phyloP scores from a whole-genome alignment of 2,797 vertebrate genomes.

The Mus spretus region DNA sequence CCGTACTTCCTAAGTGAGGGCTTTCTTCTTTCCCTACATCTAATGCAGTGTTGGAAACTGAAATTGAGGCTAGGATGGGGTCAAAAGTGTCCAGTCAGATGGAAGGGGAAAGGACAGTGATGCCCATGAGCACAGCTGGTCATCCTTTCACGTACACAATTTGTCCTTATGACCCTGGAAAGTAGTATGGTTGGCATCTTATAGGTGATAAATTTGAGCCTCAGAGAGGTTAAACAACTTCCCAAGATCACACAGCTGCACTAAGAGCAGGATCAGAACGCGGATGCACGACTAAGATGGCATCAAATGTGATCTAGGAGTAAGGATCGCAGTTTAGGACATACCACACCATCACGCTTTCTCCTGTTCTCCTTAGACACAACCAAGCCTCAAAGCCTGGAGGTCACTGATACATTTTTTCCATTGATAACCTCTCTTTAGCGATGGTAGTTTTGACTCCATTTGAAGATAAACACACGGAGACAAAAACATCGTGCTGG shows the following conservation, averaged over 20 bases:
- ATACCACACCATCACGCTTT: rapidly evolving
- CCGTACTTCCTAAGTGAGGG: background rate
- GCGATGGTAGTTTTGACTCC: background rate
- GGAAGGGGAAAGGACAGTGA: background rate
- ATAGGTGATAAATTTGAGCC: background rate
- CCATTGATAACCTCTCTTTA: background rate
- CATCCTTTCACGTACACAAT: background rate
- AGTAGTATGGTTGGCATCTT: background rate
- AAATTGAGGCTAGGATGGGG: background rate
- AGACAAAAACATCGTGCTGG: background rate
- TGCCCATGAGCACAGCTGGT: background rate
- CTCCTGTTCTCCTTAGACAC: background rate
- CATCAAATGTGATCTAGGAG: background rate
- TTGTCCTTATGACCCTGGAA: background rate
- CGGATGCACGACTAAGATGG: background rate
- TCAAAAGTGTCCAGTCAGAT: background rate
- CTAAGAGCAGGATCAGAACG: background rate
- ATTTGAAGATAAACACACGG: background rate
- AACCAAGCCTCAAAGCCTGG: background rate
- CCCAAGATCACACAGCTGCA: conserved; percentile 17
- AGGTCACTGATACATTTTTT: background rate
- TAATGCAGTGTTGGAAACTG: background rate
- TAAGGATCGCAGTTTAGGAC: background rate
- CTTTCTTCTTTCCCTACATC: background rate
- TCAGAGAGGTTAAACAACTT: conserved; percentile 1